Evolutionary conservation across 2,888 invertebrate species (phyloP).

Genomic region (Furcula furcula): DNA sequence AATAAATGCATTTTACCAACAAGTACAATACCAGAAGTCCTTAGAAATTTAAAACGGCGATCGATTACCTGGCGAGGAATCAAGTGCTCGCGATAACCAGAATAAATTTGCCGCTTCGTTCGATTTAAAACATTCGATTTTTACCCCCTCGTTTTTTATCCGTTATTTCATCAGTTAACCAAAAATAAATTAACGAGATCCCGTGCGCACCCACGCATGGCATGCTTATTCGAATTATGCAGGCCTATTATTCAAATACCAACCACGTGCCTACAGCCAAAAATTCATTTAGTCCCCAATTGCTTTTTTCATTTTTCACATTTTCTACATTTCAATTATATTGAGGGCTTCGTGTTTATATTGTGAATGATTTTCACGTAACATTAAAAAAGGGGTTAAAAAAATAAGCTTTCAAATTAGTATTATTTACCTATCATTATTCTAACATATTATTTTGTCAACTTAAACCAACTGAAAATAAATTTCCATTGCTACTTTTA

Average conservation of each 20-base stretch:
- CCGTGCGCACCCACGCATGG: conserved; percentile 30
- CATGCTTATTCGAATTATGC: conserved; percentile 29
- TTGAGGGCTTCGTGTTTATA: no score
- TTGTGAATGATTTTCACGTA: no score
- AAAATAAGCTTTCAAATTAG: no score
- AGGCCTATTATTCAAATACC: conserved; percentile 39
- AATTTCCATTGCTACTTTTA: no score
- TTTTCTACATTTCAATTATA: conserved; percentile 25
- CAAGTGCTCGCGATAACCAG: not conserved
- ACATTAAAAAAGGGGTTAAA: no score
- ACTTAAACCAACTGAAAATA: no score
- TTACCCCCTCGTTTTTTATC: conserved; percentile 20
- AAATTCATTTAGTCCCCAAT: conserved; percentile 31
- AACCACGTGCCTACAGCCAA: conserved; percentile 25
- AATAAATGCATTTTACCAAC: no score
- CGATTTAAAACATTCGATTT: conserved; percentile 23
- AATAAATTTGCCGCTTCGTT: conserved; percentile 28
- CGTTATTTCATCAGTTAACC: conserved; percentile 35
- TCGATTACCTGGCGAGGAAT: not conserved
- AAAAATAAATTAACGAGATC: conserved; percentile 43
- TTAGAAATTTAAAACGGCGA: not conserved
- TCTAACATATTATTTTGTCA: no score
- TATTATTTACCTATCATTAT: no score
- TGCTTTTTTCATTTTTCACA: conserved; percentile 28
- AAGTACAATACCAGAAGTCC: no score